These are phyloP conservation scores for Cottoperca gobio DNA, from an alignment of 2,797 vertebrate species.

Conservation along the genomic window DNA sequence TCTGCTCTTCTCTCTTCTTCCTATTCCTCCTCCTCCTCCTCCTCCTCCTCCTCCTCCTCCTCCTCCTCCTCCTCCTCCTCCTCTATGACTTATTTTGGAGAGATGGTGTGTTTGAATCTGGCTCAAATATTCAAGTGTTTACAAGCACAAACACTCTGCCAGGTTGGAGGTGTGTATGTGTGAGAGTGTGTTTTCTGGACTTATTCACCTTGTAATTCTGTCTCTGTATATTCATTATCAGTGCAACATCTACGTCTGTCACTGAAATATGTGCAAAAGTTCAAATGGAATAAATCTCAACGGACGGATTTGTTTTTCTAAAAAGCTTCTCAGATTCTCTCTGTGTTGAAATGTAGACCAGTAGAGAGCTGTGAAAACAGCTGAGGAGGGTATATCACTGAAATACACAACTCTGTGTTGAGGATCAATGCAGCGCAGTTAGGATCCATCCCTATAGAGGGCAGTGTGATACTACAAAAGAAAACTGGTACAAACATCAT, in stretches of 20 bases:
- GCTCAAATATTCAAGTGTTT: constrained; percentile 93
- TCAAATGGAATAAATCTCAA: constrained; percentile 22
- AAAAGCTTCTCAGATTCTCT: constrained; percentile 21
- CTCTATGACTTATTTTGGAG: constrained; percentile 74
- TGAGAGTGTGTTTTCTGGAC: constrained; percentile 43
- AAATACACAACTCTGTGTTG: constrained; percentile 12
- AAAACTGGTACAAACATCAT: neutral
- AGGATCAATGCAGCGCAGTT: constrained; percentile 24
- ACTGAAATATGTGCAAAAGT: constrained; percentile 45
- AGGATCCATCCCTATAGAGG: constrained; percentile 65
- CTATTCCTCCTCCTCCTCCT: neutral
- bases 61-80: constrained; percentile 75
- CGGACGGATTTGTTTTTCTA: constrained; percentile 26
- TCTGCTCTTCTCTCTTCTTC: constrained; percentile 62
- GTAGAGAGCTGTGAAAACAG: constrained; percentile 32
- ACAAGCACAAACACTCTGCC: constrained; percentile 86
- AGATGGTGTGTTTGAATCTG: constrained; percentile 85
- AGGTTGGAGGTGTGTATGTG: constrained; percentile 66
- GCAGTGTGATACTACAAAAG: constrained; percentile 75
- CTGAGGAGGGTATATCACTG: constrained; percentile 4
- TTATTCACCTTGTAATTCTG: constrained; percentile 59
- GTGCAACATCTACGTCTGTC: constrained; percentile 66
- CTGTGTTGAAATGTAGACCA: constrained; percentile 27
- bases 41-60: constrained; percentile 59
- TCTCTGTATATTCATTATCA: constrained; percentile 54